Base-by-base conservation (phyloP, 2,113 vertebrate genomes). In the Galeopterus variegatus region DNA sequence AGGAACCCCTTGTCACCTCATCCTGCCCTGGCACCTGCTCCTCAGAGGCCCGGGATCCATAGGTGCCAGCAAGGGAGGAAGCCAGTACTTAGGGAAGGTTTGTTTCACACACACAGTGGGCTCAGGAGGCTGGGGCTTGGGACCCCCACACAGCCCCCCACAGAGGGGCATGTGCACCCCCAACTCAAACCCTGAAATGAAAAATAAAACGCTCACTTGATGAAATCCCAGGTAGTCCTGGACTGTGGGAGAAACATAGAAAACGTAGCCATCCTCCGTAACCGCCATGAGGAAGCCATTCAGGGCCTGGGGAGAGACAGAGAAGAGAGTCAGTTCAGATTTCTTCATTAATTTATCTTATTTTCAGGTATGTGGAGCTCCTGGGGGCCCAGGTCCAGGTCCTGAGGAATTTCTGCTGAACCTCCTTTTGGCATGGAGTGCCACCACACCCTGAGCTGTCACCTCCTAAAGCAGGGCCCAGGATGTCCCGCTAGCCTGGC, bases 161-260 rank as follows among this genome's bases (percentile, higher is more conserved):
- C 23, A 64, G 62, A 28, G 28, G 24, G 62, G 62, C 62, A 64
- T 26, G 24, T 26, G 62, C 62, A 28, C 24, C 62, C 24, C 62
- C 23, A 24, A 28, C 62, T 64, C 65, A 73, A 21, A 36, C 33
- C 60, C 80, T 21, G 36, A 60, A 89, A 33, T 48, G 56, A 52
- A 70, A 52, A 70, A 24, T 33, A 92, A 45, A 91, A 52, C 48
- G 90, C 98, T 98, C 72, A 99, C 99, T 98, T 99, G 98, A 88
- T 99, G 98, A 82, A 99, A 99, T 91, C 99, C 99, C 75, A 99
- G 97, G 97, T 99, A 99, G 90, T 99, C 98, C 62, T 98, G 98
- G 93, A 99, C 96, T 0, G 98, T 99, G 26, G 98, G 10, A 1
- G 99, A 99, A 13, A 96, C 5, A 0, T 99, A 99, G 67, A 99